Conservation (phyloP, 2,888 invertebrate genomes). For the Catocala sponsa region DNA sequence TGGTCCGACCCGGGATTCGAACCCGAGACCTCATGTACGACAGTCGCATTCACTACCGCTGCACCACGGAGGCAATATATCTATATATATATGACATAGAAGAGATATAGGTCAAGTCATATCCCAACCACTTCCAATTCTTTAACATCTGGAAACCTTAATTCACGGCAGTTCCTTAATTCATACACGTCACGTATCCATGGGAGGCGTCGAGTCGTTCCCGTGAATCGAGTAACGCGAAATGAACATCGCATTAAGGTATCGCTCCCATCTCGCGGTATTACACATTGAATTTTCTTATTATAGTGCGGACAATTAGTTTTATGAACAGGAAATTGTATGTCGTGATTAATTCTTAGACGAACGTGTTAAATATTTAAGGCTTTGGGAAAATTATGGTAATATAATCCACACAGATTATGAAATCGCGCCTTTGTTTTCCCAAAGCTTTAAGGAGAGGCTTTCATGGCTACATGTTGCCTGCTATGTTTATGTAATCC, state of each 20-base stretch:
- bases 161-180: constrained; percentile 75
- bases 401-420: neutral
- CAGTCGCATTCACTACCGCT: too few relatives aligned
- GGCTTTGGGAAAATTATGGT: neutral
- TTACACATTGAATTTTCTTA: constrained; percentile 54
- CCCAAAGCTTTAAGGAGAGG: too few relatives aligned
- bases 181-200: constrained; percentile 82
- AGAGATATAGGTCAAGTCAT: neutral
- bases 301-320: constrained; percentile 5
- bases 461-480: too few relatives aligned
- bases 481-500: too few relatives aligned
- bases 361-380: neutral
- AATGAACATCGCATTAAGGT: constrained; percentile 72
- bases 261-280: constrained; percentile 66
- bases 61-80: too few relatives aligned
- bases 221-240: constrained; percentile 71
- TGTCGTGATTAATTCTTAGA: neutral
- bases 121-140: constrained; percentile 49
- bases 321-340: neutral
- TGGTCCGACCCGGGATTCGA: too few relatives aligned
- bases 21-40: too few relatives aligned
- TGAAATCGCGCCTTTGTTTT: too few relatives aligned
- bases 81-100: too few relatives aligned
- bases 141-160: constrained; percentile 53
- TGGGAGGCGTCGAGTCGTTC: constrained; percentile 71